These are phyloP conservation scores for Drosophila equinoxialis DNA, from an alignment of 1,140 invertebrate species.

Conservation along the genomic window DNA sequence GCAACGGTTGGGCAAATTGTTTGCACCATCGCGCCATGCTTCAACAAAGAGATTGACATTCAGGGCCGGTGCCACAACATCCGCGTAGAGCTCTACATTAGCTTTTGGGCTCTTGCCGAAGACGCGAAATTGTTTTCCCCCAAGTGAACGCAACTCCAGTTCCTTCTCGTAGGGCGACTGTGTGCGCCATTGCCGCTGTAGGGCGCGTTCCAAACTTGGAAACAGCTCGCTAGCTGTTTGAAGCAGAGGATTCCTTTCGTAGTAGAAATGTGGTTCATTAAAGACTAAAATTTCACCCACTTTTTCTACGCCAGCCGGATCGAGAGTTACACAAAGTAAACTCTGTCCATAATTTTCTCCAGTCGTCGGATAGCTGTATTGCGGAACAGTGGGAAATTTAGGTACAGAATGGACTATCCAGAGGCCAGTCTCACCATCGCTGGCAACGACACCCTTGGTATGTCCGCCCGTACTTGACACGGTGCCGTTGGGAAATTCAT, in stretches of 20 bases:
- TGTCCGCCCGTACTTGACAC: constrained; percentile 87
- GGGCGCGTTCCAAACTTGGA: constrained; percentile 86
- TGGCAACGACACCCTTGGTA: constrained; percentile 92
- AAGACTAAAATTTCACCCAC: constrained; percentile 90
- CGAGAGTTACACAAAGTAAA: constrained; percentile 92
- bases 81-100: constrained; percentile 93
- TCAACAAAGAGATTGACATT: constrained; percentile 90
- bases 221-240: constrained; percentile 81
- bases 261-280: constrained; percentile 89
- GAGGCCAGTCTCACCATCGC: constrained; percentile 89
- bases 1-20: constrained; percentile 89
- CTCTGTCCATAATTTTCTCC: constrained; percentile 92
- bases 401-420: constrained; percentile 97
- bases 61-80: constrained; percentile 90
- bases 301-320: constrained; percentile 86
- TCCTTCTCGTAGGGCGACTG: constrained; percentile 86
- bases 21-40: constrained; percentile 93
- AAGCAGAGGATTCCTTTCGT: constrained; percentile 84
- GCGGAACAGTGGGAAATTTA: constrained; percentile 87
- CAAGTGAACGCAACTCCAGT: constrained; percentile 85
- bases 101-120: constrained; percentile 92
- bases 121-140: constrained; percentile 86
- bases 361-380: constrained; percentile 90
- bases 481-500: constrained; percentile 88
- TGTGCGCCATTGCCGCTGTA: constrained; percentile 86